phyloP scores from a whole-genome alignment of 2,113 vertebrate species.

The Antigone vipio region DNA sequence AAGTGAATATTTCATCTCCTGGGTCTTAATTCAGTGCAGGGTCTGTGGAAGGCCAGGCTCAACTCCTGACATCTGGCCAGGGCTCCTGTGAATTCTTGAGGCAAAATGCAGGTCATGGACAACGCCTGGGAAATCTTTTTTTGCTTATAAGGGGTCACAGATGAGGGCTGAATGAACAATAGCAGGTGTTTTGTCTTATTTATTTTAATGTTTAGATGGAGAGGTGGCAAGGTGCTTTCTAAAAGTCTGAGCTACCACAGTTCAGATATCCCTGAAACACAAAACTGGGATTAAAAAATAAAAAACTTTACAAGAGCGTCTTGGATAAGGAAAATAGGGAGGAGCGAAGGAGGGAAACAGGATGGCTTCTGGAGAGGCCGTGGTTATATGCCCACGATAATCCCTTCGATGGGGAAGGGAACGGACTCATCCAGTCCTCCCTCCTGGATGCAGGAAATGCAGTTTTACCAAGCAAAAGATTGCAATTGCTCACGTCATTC shows the following conservation, averaged over 20 bases:
- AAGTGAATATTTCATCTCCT: neutral
- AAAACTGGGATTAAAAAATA: neutral
- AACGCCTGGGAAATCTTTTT: neutral
- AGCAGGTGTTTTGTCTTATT: neutral
- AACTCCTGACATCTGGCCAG: neutral
- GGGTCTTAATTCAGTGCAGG: neutral
- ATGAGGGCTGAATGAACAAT: neutral
- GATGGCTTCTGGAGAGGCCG: neutral
- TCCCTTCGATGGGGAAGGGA: neutral
- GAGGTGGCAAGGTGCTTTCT: neutral
- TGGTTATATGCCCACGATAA: rapidly evolving
- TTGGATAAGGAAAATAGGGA: neutral
- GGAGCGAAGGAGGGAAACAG: neutral
- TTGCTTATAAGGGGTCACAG: neutral
- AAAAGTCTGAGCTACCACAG: neutral
- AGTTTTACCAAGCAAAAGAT: neutral
- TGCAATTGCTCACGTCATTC: neutral
- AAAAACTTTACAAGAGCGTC: neutral
- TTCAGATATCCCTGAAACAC: neutral
- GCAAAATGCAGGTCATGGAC: neutral
- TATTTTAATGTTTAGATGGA: neutral
- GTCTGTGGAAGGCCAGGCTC: neutral
- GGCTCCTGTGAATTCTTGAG: neutral
- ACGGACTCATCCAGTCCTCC: neutral
- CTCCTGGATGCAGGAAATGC: neutral